These are phyloP conservation scores for Oreochromis mossambicus DNA, from an alignment of 2,797 vertebrate species.

Conservation along the genomic window DNA sequence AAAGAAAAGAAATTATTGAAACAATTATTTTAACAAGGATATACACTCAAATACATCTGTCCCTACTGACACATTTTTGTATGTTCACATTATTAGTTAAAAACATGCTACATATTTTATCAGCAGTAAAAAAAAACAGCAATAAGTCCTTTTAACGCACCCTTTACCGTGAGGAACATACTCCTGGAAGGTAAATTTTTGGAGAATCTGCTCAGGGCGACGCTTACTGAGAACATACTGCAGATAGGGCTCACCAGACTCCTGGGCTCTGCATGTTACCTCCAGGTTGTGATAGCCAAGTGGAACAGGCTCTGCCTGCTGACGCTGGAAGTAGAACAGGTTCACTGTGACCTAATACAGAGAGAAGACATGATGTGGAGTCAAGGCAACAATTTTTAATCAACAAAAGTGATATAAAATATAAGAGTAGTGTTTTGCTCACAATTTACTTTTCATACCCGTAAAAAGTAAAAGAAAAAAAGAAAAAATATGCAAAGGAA, in stretches of 20 bases:
- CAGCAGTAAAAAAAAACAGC: neutral
- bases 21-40: neutral
- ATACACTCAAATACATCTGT: neutral
- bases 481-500: neutral
- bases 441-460: neutral
- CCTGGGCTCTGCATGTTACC: constrained; percentile 79
- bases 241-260: constrained; percentile 84
- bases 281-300: constrained; percentile 79
- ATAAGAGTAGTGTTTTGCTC: neutral
- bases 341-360: constrained; percentile 83
- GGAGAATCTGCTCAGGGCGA: constrained; percentile 50
- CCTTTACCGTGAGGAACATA: constrained; percentile 57
- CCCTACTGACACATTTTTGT: neutral
- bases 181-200: constrained; percentile 81
- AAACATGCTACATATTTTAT: neutral
- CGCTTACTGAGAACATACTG: constrained; percentile 75
- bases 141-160: constrained; percentile 3
- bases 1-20: neutral
- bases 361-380: neutral
- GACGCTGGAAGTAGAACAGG: constrained; percentile 83
- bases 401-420: neutral
- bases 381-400: neutral
- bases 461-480: neutral
- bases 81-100: neutral
- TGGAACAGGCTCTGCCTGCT: constrained; percentile 80